phyloP scores from a whole-genome alignment of 2,113 vertebrate genomes.

The Nannospalax galili region DNA sequence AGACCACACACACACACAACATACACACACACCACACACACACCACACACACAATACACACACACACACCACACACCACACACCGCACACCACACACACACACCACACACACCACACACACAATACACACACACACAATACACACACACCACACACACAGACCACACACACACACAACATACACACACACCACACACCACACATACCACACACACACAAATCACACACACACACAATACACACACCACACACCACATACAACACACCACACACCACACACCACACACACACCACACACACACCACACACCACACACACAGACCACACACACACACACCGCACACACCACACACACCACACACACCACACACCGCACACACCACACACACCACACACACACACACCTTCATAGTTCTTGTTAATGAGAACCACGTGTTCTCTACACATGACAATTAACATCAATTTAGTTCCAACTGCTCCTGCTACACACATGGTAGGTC shows the following conservation, averaged over 20 bases:
- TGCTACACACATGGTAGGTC: not conserved
- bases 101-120: not conserved
- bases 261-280: no score
- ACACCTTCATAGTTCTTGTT: not conserved
- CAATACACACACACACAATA: not conserved
- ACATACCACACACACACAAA: no score
- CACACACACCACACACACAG: not conserved
- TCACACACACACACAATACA: not conserved
- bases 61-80: not conserved
- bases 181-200: not conserved
- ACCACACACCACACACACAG: not conserved
- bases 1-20: not conserved
- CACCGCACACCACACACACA: not conserved
- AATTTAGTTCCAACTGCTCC: constrained; percentile 10
- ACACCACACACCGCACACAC: not conserved
- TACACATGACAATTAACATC: not conserved
- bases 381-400: not conserved
- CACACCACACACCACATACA: no score
- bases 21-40: not conserved
- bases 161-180: not conserved
- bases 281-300: not conserved
- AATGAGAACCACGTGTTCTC: not conserved
- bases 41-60: not conserved
- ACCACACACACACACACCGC: not conserved
- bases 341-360: not conserved